Conservation (phyloP, 1,140 invertebrate species). For the Drosophila rufa region DNA sequence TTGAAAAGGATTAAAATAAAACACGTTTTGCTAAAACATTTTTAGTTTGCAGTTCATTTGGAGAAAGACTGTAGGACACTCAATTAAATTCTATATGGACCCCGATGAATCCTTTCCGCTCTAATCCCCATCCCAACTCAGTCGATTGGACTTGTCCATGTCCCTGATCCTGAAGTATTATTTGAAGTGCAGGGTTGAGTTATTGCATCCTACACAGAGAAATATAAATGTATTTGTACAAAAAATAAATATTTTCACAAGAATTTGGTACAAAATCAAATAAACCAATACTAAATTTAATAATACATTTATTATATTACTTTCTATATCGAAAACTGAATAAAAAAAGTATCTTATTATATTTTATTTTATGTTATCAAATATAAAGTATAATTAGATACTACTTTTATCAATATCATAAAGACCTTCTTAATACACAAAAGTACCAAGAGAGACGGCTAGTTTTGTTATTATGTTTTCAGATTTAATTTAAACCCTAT, state of each 20-base stretch:
- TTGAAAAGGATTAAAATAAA: neutral
- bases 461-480: neutral
- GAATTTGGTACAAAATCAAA: no score
- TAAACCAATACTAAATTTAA: no score
- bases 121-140: neutral
- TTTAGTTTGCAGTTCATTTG: neutral
- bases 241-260: no score
- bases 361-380: no score
- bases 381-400: no score
- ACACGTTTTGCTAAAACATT: neutral
- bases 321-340: no score
- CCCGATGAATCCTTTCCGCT: neutral
- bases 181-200: conserved; percentile 1
- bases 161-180: conserved; percentile 3
- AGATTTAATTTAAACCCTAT: no score
- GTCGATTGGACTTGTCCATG: neutral
- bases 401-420: neutral
- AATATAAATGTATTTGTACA: neutral
- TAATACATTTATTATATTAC: no score
- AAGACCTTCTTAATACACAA: neutral
- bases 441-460: neutral
- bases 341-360: no score
- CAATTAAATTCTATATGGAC: neutral
- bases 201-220: conserved; percentile 4
- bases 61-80: neutral